Conservation (phyloP, 2,113 vertebrate genomes). For the Entosphenus tridentatus region DNA sequence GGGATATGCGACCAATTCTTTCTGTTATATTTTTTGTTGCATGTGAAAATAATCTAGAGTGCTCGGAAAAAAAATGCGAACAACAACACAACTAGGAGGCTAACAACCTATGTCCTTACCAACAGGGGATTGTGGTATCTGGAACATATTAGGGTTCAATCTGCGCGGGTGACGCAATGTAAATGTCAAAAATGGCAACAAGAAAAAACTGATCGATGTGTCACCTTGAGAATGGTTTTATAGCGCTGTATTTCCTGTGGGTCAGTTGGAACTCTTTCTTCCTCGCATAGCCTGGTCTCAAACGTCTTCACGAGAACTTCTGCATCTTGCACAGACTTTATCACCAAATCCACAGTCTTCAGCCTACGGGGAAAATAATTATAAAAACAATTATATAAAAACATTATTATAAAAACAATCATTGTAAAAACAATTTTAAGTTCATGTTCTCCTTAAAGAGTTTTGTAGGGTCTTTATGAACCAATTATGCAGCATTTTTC, state of each 20-base stretch:
- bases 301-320: slow-evolving; percentile 60
- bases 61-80: not conserved
- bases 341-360: slow-evolving; percentile 52
- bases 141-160: accelerated
- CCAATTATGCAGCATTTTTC: too few species aligned
- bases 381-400: not conserved
- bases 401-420: too few species aligned
- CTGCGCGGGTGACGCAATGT: accelerated
- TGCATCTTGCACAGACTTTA: slow-evolving; percentile 42
- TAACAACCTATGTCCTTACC: not conserved
- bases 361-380: slow-evolving; percentile 25
- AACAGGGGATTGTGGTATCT: not conserved
- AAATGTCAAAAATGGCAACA: accelerated
- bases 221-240: slow-evolving; percentile 30
- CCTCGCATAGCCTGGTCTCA: slow-evolving; percentile 66
- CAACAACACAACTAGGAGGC: not conserved
- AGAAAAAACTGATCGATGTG: not conserved
- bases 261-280: slow-evolving; percentile 59
- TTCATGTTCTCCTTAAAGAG: too few species aligned
- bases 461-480: too few species aligned
- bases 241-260: slow-evolving; percentile 38
- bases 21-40: too few species aligned
- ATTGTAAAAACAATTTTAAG: too few species aligned
- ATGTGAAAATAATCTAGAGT: not conserved
- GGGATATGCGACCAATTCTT: too few species aligned